These are phyloP conservation scores for Willisornis vidua DNA, from an alignment of 2,113 vertebrate species.

Conservation along the genomic window DNA sequence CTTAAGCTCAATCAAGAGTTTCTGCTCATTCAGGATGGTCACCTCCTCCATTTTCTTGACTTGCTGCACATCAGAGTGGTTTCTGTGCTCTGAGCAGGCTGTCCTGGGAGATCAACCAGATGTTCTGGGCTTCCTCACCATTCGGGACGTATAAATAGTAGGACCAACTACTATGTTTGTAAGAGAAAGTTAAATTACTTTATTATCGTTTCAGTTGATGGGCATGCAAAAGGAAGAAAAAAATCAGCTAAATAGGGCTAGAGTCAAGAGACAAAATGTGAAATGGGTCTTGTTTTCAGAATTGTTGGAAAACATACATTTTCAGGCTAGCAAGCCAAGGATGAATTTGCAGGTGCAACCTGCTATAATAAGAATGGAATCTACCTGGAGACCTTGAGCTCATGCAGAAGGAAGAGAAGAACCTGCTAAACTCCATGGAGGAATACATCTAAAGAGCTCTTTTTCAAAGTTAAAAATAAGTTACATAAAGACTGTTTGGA, in stretches of 20 bases:
- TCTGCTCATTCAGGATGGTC: background rate
- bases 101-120: background rate
- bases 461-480: no score
- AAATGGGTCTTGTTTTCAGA: background rate
- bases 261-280: background rate
- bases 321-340: no score
- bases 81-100: background rate
- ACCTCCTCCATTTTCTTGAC: background rate
- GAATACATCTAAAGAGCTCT: no score
- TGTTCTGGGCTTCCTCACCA: background rate
- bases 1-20: background rate
- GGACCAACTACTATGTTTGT: background rate
- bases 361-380: no score
- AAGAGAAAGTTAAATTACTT: background rate
- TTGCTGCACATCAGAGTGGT: background rate
- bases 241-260: background rate
- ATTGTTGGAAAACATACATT: background rate
- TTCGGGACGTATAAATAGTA: background rate
- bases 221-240: background rate
- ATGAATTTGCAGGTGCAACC: no score
- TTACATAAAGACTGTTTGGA: no score
- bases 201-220: background rate
- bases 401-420: no score
- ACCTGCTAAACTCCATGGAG: no score
- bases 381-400: no score